phyloP scores from a whole-genome alignment of 2,113 vertebrate species.

The Psammodynastes pulverulentus region DNA sequence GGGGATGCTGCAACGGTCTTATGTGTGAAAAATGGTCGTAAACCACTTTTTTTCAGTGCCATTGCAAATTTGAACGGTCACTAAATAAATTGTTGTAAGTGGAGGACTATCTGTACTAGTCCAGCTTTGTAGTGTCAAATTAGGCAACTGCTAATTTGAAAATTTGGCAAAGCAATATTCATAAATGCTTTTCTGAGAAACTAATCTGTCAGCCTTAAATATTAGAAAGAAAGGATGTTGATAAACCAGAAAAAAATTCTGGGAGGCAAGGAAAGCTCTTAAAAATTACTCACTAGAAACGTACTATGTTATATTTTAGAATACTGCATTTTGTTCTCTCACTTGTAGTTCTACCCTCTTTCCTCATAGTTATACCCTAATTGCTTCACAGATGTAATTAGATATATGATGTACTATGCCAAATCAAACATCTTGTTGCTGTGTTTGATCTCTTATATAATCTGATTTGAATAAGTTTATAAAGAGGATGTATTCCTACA shows the following conservation, averaged over 20 bases:
- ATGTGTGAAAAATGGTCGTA: too few species aligned
- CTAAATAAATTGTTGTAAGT: too few species aligned
- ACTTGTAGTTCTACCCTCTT: background rate
- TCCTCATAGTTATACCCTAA: background rate
- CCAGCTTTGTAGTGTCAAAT: background rate
- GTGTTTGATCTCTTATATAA: background rate
- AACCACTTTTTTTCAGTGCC: too few species aligned
- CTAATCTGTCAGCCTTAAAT: background rate
- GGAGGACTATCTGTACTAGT: background rate
- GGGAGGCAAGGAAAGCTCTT: background rate
- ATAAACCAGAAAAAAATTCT: background rate
- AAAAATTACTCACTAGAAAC: background rate
- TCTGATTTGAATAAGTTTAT: background rate
- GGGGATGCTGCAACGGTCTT: too few species aligned
- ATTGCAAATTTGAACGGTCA: too few species aligned
- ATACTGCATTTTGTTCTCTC: background rate
- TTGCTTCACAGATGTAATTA: background rate
- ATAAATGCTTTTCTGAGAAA: background rate
- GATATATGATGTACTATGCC: background rate
- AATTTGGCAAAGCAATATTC: background rate
- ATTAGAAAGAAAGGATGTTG: background rate
- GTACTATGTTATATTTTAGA: background rate
- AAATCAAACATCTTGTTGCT: background rate
- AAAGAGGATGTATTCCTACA: background rate
- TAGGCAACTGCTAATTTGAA: background rate